Base-by-base conservation (phyloP, 1,140 invertebrate species). In the Metopolophium dirhodum region DNA sequence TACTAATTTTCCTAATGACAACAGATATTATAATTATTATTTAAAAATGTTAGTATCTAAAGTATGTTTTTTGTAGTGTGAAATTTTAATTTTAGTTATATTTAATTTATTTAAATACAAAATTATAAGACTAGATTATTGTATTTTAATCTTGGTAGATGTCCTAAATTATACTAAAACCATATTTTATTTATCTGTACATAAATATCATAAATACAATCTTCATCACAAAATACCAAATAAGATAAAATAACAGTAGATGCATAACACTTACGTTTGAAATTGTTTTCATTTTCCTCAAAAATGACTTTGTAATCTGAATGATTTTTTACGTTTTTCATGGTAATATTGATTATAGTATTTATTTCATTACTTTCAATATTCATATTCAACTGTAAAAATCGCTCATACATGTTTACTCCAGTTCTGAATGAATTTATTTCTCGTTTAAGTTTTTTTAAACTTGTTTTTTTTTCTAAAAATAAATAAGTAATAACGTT, bases 391-490 rank as follows among this genome's bases (percentile, higher is more conserved):
- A 93, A 41, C 23, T 93, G 91, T 45, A 85, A 85, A 93, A 57
- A 86, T 51, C 45, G 23, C 51, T 93, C 91, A 45, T 86, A 93
- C 22, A 57, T 54, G 3, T 83, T 86, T 0, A 93, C 49, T 51
- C 91, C 91, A 57, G 7, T 20, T 85, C 54, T 37, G 26, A 93
- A 93, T 20, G 82, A 51, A 45, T 93, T 57, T 35, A 93, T 86
- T 86, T 93, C 91, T 41, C 35, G 86, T 54, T 93, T 93, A 30
- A 93, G 6, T 41, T 86, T 85, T 54, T 93, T 86, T 14, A 93
- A 20, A 1, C n/a, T 30, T 85, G 7, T 26, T 93, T 86, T 86
- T 57, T 93, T 93, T 51, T 86, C 91, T 93, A 82, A 49, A 82
- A 51, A 86, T 68, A 57, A 54, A 77, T 20, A 77, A n/a, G n/a